Evolutionary conservation across 2,113 vertebrate genomes (phyloP).

Genomic region (Cyprinus carpio): DNA sequence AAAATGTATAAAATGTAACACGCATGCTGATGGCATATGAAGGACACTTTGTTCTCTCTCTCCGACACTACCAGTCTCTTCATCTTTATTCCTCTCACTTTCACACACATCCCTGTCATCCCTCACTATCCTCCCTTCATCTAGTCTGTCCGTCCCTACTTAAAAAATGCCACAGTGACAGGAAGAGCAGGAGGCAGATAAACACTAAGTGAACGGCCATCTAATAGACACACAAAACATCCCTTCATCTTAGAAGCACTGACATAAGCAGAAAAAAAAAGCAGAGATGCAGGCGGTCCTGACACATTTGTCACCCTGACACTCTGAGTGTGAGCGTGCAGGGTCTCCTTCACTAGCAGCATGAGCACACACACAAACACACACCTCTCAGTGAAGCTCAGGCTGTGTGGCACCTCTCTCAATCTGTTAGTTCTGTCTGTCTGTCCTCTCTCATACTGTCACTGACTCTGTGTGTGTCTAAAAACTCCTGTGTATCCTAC

Average conservation of each 20-base stretch:
- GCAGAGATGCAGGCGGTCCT: background rate
- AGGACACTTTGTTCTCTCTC: conserved; percentile 49
- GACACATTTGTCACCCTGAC: conserved; percentile 18
- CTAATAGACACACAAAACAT: conserved; percentile 16
- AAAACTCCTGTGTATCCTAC: background rate
- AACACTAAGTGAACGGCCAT: conserved; percentile 3
- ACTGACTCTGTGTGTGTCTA: background rate
- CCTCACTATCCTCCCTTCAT: background rate
- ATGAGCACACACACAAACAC: background rate
- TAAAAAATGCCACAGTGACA: conserved; percentile 32
- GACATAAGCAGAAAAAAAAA: conserved; percentile 25
- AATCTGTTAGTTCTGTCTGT: conserved; percentile 33
- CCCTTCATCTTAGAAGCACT: conserved; percentile 22
- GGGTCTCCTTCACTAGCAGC: conserved; percentile 9
- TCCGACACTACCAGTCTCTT: conserved; percentile 26
- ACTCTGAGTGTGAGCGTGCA: background rate
- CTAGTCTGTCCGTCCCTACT: conserved; percentile 21
- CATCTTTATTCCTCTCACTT: conserved; percentile 9
- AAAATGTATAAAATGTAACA: background rate
- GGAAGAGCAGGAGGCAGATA: conserved; percentile 17
- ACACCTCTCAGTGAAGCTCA: background rate
- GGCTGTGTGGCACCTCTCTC: background rate
- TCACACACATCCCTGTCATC: background rate
- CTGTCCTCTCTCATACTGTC: background rate
- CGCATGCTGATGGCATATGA: background rate